Evolutionary conservation across 2,888 invertebrate genomes (phyloP).

Genomic region (Carcina quercana): DNA sequence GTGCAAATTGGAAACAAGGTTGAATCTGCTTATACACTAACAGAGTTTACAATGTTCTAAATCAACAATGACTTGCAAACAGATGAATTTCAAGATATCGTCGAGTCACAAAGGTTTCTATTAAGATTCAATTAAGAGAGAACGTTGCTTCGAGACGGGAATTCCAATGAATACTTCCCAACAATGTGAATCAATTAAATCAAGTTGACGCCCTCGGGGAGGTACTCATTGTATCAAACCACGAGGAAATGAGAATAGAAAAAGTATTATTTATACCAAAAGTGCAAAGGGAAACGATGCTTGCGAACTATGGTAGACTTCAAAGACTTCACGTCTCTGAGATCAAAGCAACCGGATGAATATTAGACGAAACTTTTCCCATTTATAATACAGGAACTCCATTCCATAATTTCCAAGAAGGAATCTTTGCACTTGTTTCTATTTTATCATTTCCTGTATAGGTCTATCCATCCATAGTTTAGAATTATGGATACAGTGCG

Average conservation of each 20-base stretch:
- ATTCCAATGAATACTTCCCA: conserved; percentile 15
- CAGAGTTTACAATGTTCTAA: neutral
- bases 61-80: conserved; percentile 21
- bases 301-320: conserved; percentile 21
- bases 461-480: no score
- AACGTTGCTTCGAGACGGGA: conserved; percentile 11
- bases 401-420: no score
- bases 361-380: conserved; percentile 8
- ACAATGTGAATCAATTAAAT: conserved; percentile 33
- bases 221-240: conserved; percentile 23
- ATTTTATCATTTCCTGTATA: no score
- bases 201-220: conserved; percentile 28
- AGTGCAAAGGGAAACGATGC: conserved; percentile 10
- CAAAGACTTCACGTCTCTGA: conserved; percentile 22
- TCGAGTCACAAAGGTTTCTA: conserved; percentile 25
- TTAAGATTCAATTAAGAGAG: conserved; percentile 34
- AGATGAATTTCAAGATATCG: conserved; percentile 27
- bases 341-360: conserved; percentile 24
- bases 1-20: neutral
- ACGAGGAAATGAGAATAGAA: conserved; percentile 19
- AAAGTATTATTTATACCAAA: conserved; percentile 4
- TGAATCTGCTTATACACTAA: neutral
- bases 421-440: no score
- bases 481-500: no score
- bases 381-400: neutral